Base-by-base conservation (phyloP, 2,888 invertebrate species). In the Synanthedon myopaeformis region DNA sequence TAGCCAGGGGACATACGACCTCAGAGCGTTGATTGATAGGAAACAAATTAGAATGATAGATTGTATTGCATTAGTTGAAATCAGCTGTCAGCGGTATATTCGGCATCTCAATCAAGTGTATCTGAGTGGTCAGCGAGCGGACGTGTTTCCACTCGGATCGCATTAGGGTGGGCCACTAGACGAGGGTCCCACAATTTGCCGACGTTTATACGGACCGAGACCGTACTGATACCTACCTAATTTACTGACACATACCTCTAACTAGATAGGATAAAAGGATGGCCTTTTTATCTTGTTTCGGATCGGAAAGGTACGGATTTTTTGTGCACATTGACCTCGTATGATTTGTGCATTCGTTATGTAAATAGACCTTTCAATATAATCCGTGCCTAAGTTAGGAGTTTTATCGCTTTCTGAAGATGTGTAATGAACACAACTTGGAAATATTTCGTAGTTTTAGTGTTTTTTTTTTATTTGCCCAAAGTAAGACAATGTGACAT, bases 101-200 rank as follows among this genome's bases (percentile, higher is more conserved):
- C 59, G 59, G 59, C 59, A 61, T 66, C 64, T 69, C 69, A 67
- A 71, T 75, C 67, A 69, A 69, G 65, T 63, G 58, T 64, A 62
- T 66, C 59, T 57, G 62, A 66, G 65, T 62, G 68, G 62, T 65
- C 54, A 54, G 56, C 61, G 55, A 59, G 35, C 59, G 57, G 61
- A 62, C 67, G 63, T 67, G 67, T 66, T 70, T 66, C 67, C 67
- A 63, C 65, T 69, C 65, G 64, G 63, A 59, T 69, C 66, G 62
- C 65, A 72, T 72, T 69, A 69, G 63, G 59, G 56, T 52, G 56
- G 56, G 53, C 58, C 55, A 53, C 59, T 58, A 64, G 76, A 76
- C 66, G 70, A 75, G 73, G 73, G 74, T 77, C 59, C 63, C 64
- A 66, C 75, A 73, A 78, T 76, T 75, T 69, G 64, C 68, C 68